Conservation (phyloP, 2,797 vertebrate species). For the Lophotriccus pileatus region DNA sequence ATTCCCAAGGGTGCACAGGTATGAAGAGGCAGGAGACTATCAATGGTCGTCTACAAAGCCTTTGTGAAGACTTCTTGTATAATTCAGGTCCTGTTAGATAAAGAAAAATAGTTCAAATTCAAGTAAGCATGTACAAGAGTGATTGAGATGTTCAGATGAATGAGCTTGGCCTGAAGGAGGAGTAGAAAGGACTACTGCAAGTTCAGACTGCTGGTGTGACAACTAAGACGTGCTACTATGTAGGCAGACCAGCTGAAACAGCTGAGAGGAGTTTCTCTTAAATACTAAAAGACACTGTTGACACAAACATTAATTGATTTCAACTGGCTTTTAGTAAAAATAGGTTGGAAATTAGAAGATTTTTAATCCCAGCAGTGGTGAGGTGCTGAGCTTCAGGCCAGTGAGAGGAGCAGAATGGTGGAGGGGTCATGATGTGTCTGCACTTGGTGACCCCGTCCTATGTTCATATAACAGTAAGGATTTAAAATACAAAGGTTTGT, state of each 20-base stretch:
- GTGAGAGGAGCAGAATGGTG: not conserved
- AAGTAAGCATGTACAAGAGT: not conserved
- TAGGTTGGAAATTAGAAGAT: not conserved
- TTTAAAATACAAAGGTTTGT: not conserved
- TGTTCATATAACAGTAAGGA: not conserved
- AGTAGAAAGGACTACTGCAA: not conserved
- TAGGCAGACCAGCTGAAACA: not conserved
- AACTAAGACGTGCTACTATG: not conserved
- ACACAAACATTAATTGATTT: not conserved
- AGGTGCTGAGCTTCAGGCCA: not conserved
- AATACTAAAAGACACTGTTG: not conserved
- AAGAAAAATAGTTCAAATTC: not conserved
- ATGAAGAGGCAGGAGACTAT: not conserved
- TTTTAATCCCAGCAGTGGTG: not conserved
- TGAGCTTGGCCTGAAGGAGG: not conserved
- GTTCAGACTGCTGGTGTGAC: not conserved
- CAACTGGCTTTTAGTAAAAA: not conserved
- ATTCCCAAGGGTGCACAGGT: not conserved
- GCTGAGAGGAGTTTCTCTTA: not conserved
- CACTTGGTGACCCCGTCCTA: not conserved
- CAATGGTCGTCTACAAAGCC: not conserved
- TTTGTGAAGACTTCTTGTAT: not conserved
- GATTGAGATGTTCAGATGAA: not conserved
- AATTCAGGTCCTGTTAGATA: not conserved
- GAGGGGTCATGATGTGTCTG: not conserved